Evolutionary conservation across 2,888 invertebrate genomes (phyloP).

Genomic region (Leucoma salicis): DNA sequence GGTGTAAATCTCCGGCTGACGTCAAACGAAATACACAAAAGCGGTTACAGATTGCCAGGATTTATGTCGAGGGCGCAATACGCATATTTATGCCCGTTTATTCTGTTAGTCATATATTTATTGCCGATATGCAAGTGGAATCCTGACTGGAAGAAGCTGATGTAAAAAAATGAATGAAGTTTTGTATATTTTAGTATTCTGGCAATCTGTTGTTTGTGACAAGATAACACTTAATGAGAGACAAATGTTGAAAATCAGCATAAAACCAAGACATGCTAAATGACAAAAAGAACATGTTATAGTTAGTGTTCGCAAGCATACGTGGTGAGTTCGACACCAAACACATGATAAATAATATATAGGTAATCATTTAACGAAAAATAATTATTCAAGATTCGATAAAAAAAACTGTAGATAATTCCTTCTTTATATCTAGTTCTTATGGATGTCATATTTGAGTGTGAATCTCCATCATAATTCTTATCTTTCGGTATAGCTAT

Average conservation of each 20-base stretch:
- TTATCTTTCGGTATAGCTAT: too few relatives aligned
- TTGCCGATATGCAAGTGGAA: constrained; percentile 3
- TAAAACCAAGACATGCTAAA: constrained; percentile 45
- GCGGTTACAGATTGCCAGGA: constrained; percentile 30
- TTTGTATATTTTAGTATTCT: constrained; percentile 11
- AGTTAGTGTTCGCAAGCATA: constrained; percentile 37
- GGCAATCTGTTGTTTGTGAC: constrained; percentile 20
- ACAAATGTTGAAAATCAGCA: constrained; percentile 29
- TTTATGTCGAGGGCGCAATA: constrained; percentile 7
- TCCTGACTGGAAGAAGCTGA: constrained; percentile 4
- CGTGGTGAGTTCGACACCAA: constrained; percentile 26
- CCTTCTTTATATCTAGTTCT: too few relatives aligned
- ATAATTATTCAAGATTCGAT: too few relatives aligned
- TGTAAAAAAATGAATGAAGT: neutral
- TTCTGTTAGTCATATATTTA: constrained; percentile 7
- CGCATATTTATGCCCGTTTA: constrained; percentile 8
- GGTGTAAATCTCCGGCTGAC: constrained; percentile 33
- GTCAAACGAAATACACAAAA: constrained; percentile 29
- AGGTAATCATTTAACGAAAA: neutral
- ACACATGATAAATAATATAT: constrained; percentile 18
- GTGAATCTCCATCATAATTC: too few relatives aligned
- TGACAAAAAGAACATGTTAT: constrained; percentile 37
- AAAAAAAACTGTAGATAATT: too few relatives aligned
- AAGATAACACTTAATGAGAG: constrained; percentile 28
- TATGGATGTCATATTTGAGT: too few relatives aligned